These are phyloP conservation scores for Anser cygnoides DNA, from an alignment of 2,113 vertebrate species.

Conservation along the genomic window DNA sequence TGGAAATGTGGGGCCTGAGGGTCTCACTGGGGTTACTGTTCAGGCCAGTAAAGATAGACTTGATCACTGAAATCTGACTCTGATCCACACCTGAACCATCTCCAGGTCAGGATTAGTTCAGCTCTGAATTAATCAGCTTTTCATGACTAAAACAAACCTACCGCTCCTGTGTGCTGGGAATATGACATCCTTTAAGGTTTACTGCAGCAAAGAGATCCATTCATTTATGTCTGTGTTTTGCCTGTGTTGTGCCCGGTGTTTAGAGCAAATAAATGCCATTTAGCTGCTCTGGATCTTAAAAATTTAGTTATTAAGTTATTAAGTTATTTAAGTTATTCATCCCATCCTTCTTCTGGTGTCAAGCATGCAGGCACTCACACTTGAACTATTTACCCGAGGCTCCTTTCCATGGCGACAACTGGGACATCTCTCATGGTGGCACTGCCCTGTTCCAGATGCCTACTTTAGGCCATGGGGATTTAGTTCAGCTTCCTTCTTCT, in stretches of 20 bases:
- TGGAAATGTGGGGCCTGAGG: not conserved
- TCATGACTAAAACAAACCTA: not conserved
- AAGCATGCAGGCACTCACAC: not conserved
- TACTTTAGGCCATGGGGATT: not conserved
- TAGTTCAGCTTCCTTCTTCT: not conserved
- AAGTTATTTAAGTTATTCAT: not conserved
- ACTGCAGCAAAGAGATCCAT: rapidly evolving
- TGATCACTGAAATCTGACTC: not conserved
- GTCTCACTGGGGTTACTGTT: not conserved
- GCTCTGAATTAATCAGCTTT: not conserved
- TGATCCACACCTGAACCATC: not conserved
- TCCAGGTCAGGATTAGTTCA: not conserved
- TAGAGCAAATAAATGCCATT: not conserved
- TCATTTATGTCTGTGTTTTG: not conserved
- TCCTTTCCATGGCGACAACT: not conserved
- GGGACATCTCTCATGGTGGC: not conserved
- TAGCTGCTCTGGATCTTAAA: not conserved
- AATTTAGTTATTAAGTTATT: too few species aligned
- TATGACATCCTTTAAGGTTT: not conserved
- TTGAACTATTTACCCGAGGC: not conserved
- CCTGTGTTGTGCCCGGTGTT: not conserved
- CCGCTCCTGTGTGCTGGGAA: not conserved
- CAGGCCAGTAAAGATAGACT: not conserved
- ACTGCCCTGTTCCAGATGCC: not conserved
- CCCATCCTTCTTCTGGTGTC: not conserved